Conservation (phyloP, 1,140 invertebrate species). For the Batillaria attramentaria region DNA sequence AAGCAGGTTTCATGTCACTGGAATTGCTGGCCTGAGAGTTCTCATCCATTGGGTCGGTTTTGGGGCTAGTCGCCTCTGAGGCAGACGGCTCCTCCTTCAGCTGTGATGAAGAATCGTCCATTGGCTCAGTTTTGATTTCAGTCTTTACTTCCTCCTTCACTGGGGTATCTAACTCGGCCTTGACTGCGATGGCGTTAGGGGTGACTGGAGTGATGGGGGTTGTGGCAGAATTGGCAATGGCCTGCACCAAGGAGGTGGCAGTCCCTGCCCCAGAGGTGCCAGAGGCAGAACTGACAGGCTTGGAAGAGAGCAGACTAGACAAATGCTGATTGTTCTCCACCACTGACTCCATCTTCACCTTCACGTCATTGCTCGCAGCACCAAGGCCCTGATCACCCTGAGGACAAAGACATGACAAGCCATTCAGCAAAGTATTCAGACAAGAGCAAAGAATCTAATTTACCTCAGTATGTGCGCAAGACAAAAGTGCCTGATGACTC, state of each 20-base stretch:
- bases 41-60: conserved; percentile 38
- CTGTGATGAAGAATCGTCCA: conserved; percentile 43
- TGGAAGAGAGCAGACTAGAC: conserved; percentile 43
- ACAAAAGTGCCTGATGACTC: too few relatives aligned
- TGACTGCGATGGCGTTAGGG: conserved; percentile 61
- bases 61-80: conserved; percentile 43
- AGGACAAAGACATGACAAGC: neutral
- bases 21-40: conserved; percentile 46
- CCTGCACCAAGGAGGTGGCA: neutral
- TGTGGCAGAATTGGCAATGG: conserved; percentile 21
- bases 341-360: conserved; percentile 39
- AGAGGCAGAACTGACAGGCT: neutral
- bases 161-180: conserved; percentile 36
- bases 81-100: conserved; percentile 53
- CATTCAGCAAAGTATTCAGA: neutral
- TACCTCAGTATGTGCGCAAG: too few relatives aligned
- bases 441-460: too few relatives aligned
- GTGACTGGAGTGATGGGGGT: conserved; percentile 31
- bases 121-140: conserved; percentile 36
- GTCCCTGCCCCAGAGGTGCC: neutral
- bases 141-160: conserved; percentile 55
- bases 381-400: conserved; percentile 17
- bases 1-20: conserved; percentile 32
- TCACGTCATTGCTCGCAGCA: conserved; percentile 30
- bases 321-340: conserved; percentile 44